Evolutionary conservation across 2,888 invertebrate species (phyloP).

Genomic region (Drosophila testacea): DNA sequence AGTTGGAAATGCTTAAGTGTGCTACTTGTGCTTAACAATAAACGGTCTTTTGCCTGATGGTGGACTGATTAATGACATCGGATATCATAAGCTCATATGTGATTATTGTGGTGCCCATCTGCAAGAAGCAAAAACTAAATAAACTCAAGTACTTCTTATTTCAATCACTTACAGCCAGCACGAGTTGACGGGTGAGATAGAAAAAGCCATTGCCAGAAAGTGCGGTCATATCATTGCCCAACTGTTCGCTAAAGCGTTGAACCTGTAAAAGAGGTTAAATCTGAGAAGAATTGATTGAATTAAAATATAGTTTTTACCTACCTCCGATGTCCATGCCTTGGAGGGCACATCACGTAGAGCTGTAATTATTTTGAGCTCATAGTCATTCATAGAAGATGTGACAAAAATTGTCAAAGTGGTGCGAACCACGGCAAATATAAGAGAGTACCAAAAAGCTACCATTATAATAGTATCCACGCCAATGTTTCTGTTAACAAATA

Average conservation of each 20-base stretch:
- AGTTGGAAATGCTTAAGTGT: slow-evolving; percentile 26
- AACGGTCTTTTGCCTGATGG: slow-evolving; percentile 72
- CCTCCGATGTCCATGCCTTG: slow-evolving; percentile 85
- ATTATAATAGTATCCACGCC: slow-evolving; percentile 84
- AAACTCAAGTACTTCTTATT: fast-evolving
- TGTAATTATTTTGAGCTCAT: slow-evolving; percentile 85
- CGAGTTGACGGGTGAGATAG: slow-evolving; percentile 81
- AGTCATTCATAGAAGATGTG: slow-evolving; percentile 86
- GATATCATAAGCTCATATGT: slow-evolving; percentile 89
- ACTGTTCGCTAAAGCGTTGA: slow-evolving; percentile 81
- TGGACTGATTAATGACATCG: slow-evolving; percentile 83
- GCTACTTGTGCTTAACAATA: slow-evolving; percentile 61
- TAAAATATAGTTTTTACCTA: slow-evolving; percentile 35
- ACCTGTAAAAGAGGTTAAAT: slow-evolving; percentile 51
- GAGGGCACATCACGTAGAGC: slow-evolving; percentile 85
- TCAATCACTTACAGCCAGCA: slow-evolving; percentile 74
- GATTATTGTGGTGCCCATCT: slow-evolving; percentile 88
- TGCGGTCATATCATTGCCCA: slow-evolving; percentile 80
- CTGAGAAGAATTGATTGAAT: neutral
- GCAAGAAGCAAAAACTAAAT: neutral
- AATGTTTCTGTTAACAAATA: slow-evolving; percentile 69
- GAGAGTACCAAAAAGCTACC: slow-evolving; percentile 86
- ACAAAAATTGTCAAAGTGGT: slow-evolving; percentile 86
- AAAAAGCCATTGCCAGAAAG: slow-evolving; percentile 83
- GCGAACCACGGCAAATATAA: slow-evolving; percentile 86